A percentile compares a stretch with the other conserved stretches of the same genome.
phyloP scores from a whole-genome alignment of 2,888 invertebrate species.

The Unio pictorum region DNA sequence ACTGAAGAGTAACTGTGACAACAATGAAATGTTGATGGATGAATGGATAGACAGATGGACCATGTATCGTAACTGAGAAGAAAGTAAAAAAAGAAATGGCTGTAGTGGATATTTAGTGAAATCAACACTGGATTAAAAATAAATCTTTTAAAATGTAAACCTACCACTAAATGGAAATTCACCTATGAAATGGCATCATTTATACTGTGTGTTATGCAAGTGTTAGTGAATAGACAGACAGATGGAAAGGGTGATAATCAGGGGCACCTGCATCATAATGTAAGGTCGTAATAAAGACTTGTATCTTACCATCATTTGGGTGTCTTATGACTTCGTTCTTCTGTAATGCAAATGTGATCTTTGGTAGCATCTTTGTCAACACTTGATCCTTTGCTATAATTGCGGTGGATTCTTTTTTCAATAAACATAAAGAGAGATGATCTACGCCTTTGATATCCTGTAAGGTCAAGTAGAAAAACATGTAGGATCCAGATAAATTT shows the following conservation, averaged over 20 bases:
- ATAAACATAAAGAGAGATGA: constrained; percentile 59
- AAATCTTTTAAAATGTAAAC: no score
- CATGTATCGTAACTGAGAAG: no score
- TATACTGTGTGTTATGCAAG: no score
- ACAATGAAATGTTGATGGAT: no score
- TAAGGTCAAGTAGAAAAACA: constrained; percentile 9
- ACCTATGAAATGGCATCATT: no score
- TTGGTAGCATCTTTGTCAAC: constrained; percentile 46
- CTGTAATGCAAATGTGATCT: constrained; percentile 57
- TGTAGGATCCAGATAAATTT: background rate
- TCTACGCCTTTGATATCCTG: constrained; percentile 45
- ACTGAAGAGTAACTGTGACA: no score
- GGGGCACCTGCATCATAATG: background rate
- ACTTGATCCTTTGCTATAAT: constrained; percentile 38
- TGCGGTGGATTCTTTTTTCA: constrained; percentile 53
- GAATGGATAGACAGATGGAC: background rate
- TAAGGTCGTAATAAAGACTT: background rate
- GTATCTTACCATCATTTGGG: constrained; percentile 41
- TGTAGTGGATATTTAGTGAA: no score
- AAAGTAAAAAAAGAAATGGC: no score
- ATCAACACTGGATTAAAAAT: no score
- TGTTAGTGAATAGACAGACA: no score
- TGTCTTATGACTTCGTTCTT: constrained; percentile 46
- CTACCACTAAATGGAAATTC: no score
- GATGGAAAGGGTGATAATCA: no score